Evolutionary conservation across 2,113 vertebrate species (phyloP), one percentile per base, ranked within the genome.

Genomic region (Chrysochloris asiatica): DNA sequence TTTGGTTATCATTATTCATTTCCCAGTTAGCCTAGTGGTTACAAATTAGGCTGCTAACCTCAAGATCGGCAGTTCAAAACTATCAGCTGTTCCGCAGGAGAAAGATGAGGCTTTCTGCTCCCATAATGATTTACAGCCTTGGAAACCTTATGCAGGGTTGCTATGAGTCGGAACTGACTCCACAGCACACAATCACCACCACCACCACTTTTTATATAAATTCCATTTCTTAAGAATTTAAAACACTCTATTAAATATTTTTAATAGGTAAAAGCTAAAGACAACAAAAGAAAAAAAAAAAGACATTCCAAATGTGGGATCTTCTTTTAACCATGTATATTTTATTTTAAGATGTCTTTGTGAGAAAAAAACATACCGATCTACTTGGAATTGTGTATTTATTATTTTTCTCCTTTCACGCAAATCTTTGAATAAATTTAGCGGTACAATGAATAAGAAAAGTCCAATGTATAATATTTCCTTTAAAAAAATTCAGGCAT

Each of bases 401-500:
- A n/a, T n/a, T n/a, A n/a, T 48, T 77, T 93, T 81, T 47, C 3
- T 8, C 13, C 43, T 67, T 73, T n/a, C 28, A 82, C 41, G 14
- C 16, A n/a, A 88, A n/a, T 76, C 48, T 71, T 87, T 3, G 9
- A 72, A 77, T 73, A 69, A 24, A 36, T 65, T 88, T 91, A 50
- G 84, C 86, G 43, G 75, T 63, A 88, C 95, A 88, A 59, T 75
- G 8, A 92, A 56, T n/a, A 71, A 86, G 45, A 52, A 94, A 47
- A 1, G n/a, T 17, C 7, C 17, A 48, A 92, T 94, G 77, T 72
- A 73, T 43, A 91, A 59, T 85, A 77, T 21, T 93, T 92, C 50
- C 73, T 89, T 93, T 56, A n/a, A 43, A 73, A 89, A 86, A 90
- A 48, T 50, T 78, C 2, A 87, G 19, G 1, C 8, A 41, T 75